Percentiles rank a stretch among this genome's conserved stretches.
Conservation (phyloP, 1,140 invertebrate species). For the Heliconius eleuchia region DNA sequence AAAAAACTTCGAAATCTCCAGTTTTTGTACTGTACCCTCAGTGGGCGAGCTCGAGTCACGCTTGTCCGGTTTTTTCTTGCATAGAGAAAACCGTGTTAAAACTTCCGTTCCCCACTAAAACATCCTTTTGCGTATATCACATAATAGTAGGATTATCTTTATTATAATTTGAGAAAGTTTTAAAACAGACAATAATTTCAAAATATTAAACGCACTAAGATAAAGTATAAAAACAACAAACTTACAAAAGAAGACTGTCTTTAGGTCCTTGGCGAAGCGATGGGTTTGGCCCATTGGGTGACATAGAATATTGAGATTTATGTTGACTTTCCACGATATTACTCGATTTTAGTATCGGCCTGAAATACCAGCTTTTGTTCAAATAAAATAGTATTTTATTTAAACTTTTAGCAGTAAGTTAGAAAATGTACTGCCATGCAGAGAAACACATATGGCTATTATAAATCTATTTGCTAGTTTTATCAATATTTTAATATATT, state of each 20-base stretch:
- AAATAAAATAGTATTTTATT: background rate
- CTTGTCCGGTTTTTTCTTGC: too few relatives aligned
- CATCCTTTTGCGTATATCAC: too few relatives aligned
- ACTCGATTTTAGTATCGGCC: slow-evolving; percentile 65
- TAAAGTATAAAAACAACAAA: slow-evolving; percentile 13
- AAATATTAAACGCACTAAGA: too few relatives aligned
- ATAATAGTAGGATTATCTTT: too few relatives aligned
- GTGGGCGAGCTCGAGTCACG: too few relatives aligned
- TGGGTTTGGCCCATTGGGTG: slow-evolving; percentile 55
- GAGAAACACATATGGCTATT: background rate
- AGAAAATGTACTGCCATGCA: background rate
- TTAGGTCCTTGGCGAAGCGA: slow-evolving; percentile 60
- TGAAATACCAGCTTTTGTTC: slow-evolving; percentile 37
- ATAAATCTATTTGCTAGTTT: slow-evolving; percentile 2
- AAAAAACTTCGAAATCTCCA: too few relatives aligned
- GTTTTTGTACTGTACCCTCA: too few relatives aligned
- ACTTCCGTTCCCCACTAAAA: slow-evolving; percentile 36
- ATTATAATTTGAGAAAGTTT: too few relatives aligned
- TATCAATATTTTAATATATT: slow-evolving; percentile 15
- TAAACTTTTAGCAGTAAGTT: background rate
- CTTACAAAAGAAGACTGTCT: slow-evolving; percentile 65
- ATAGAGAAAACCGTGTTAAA: too few relatives aligned
- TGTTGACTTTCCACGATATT: slow-evolving; percentile 52
- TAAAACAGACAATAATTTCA: background rate
- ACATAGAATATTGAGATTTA: slow-evolving; percentile 57